Conservation (phyloP, 2,797 vertebrate genomes). For the Platyrinchus mystaceus region DNA sequence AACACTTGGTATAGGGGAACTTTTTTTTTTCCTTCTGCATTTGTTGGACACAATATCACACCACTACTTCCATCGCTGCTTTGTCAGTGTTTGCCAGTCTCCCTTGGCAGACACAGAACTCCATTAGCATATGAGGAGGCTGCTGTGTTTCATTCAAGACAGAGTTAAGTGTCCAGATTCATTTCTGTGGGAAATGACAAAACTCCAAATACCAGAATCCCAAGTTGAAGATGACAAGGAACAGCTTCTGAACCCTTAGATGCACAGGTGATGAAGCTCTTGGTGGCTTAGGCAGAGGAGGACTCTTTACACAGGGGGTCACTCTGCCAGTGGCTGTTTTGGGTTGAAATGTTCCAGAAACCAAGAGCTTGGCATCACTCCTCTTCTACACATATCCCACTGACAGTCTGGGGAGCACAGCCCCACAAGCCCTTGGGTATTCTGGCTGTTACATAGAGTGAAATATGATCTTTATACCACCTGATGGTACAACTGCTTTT, state of each 20-base stretch:
- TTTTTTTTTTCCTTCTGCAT: not conserved
- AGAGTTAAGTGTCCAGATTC: not conserved
- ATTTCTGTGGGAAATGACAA: constrained; percentile 8
- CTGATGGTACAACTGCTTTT: not conserved
- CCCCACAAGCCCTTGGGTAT: not conserved
- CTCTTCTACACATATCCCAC: not conserved
- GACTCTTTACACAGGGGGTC: not conserved
- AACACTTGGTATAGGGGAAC: not conserved
- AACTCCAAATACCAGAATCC: not conserved
- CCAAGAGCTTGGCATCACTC: not conserved
- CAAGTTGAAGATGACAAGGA: not conserved
- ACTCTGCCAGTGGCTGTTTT: not conserved
- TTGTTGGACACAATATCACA: constrained; percentile 40
- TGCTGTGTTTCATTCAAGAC: constrained; percentile 22
- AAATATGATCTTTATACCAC: not conserved
- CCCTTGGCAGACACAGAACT: constrained; percentile 10
- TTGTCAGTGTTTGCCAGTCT: constrained; percentile 17
- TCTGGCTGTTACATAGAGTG: not conserved
- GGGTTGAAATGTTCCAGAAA: not conserved
- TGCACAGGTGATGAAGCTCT: not conserved
- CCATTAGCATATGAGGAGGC: constrained; percentile 43
- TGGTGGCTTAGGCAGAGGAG: not conserved
- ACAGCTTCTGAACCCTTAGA: not conserved
- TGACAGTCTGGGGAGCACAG: not conserved
- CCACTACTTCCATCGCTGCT: not conserved